Percentiles rank a stretch among this genome's conserved stretches.
phyloP scores from a whole-genome alignment of 2,797 vertebrate genomes.

The Xenops minutus region DNA sequence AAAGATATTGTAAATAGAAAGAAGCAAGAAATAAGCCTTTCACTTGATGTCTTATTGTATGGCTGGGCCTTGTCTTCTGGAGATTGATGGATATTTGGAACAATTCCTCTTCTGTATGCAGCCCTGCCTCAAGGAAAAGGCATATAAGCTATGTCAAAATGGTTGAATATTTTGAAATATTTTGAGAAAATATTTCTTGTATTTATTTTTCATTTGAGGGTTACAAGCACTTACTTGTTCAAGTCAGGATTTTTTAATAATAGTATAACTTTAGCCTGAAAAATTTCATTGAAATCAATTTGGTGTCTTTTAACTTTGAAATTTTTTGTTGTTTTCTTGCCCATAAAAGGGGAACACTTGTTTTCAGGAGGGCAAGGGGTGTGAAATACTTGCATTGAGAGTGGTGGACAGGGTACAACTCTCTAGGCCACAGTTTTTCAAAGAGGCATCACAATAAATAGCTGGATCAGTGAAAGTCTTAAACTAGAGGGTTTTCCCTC shows the following conservation, averaged over 20 bases:
- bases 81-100: conserved; percentile 4
- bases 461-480: background rate
- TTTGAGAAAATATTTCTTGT: background rate
- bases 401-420: background rate
- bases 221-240: background rate
- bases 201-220: background rate
- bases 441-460: background rate
- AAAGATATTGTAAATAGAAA: conserved; percentile 9
- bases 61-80: background rate
- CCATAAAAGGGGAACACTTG: background rate
- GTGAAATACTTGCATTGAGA: background rate
- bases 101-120: conserved; percentile 24
- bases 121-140: background rate
- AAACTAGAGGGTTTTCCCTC: background rate
- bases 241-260: background rate
- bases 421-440: background rate
- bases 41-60: background rate
- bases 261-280: background rate
- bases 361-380: background rate
- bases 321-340: background rate
- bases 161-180: background rate
- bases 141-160: background rate
- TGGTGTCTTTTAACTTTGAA: background rate
- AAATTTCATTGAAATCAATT: background rate
- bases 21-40: background rate